Base-by-base conservation (phyloP, 2,113 vertebrate species). In the Festucalex cinctus region DNA sequence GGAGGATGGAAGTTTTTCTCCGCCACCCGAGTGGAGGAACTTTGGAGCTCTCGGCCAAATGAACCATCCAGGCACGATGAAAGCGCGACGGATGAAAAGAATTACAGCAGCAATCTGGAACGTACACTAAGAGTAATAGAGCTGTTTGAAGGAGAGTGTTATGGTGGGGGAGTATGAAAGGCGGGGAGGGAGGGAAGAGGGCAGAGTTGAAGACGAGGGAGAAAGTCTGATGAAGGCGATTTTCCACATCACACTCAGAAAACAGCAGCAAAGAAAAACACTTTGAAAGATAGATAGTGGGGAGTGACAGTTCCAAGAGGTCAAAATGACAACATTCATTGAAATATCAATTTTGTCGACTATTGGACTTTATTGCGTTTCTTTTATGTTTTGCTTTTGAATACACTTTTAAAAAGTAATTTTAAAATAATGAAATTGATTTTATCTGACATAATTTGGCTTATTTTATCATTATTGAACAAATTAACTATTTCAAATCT, bases 1-100 rank as follows among this genome's bases (percentile, higher is more conserved):
- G 73, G 60, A 67, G 66, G 57, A 69, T 49, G 66, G 67, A 68
- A 36, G 43, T 17, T 86, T 77, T 73, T 61, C 74, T 56, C 74
- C 75, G 79, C 84, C 70, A 83, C 81, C 83, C 10, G 12, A 61
- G 39, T 79, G 68, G 72, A 80, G 77, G 13, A 32, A 81, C 78
- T 81, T 80, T 61, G 83, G 60, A 81, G 71, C 60, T 73, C 70
- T 75, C 58, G 62, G 67, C 65, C 41, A 78, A 85, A 71, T 65
- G 65, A 81, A 73, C 65, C 43, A 63, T 48, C 75, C 65, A 70
- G 56, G 48, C 53, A 82, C 32, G 83, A 89, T 83, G 79, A 87
- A 85, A 89, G 82, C 62, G 65, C 60, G 61, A 73, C 36, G 74
- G 67, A 89, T 83, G 73, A 86, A 86, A 85, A 85, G 81, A 86